phyloP scores from a whole-genome alignment of 2,797 vertebrate species.

The Epinephelus malabaricus region DNA sequence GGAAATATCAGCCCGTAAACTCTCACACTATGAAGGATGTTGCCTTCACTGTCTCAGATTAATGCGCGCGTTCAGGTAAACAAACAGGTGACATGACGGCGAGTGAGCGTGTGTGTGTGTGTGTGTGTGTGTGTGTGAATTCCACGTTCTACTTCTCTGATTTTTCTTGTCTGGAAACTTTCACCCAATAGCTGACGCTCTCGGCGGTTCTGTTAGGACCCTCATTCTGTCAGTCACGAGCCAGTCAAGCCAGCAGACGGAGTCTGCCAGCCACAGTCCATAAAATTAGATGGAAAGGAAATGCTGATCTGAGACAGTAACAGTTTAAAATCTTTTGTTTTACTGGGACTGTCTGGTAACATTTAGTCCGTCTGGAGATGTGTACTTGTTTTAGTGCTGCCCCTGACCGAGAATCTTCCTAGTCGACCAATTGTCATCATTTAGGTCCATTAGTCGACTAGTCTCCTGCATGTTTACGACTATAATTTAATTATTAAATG shows the following conservation, averaged over 20 bases:
- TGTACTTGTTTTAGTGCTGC: too few species aligned
- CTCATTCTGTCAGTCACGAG: constrained; percentile 56
- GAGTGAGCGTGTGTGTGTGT: not conserved
- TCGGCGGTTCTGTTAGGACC: constrained; percentile 25
- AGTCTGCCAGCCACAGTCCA: constrained; percentile 8
- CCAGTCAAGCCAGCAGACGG: not conserved
- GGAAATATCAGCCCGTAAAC: constrained; percentile 21
- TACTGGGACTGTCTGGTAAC: too few species aligned
- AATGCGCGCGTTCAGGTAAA: constrained; percentile 17
- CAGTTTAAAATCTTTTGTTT: not conserved
- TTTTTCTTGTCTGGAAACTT: constrained; percentile 2
- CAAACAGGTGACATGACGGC: constrained; percentile 26
- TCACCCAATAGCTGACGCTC: not conserved
- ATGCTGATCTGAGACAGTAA: not conserved
- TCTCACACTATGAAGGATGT: constrained; percentile 2
- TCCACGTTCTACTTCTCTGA: constrained; percentile 20
- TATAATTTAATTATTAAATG: too few species aligned
- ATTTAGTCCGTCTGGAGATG: not conserved
- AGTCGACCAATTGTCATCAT: too few species aligned
- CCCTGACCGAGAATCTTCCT: too few species aligned
- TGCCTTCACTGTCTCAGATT: constrained; percentile 8
- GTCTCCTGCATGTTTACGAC: too few species aligned
- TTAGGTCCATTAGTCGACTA: too few species aligned
- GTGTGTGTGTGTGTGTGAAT: not conserved
- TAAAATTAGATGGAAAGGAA: constrained; percentile 19